Conservation (phyloP, 2,888 invertebrate genomes). For the Philonicus albiceps region DNA sequence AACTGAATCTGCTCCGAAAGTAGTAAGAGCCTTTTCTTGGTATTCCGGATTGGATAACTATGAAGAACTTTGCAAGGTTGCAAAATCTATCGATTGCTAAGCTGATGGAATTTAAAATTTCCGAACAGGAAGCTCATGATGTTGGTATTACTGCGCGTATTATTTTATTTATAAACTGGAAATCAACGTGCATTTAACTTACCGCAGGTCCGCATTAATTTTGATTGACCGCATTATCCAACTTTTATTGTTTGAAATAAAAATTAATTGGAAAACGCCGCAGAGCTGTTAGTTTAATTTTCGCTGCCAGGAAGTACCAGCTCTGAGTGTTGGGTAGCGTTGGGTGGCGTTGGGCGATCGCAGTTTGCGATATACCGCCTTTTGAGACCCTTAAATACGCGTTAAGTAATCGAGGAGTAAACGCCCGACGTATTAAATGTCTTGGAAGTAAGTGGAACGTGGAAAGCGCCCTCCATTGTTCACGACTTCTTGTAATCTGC, state of each 20-base stretch:
- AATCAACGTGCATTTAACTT: neutral
- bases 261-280: neutral
- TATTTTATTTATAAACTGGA: neutral
- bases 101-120: neutral
- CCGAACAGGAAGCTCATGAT: neutral
- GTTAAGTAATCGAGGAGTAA: slow-evolving; percentile 19
- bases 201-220: neutral
- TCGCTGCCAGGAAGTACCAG: neutral
- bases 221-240: neutral
- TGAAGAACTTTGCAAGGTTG: neutral
- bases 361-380: neutral
- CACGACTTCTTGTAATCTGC: slow-evolving; percentile 29
- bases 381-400: neutral
- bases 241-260: neutral
- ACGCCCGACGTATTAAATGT: slow-evolving; percentile 27
- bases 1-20: neutral
- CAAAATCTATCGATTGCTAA: neutral
- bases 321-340: neutral
- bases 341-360: neutral
- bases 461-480: slow-evolving; percentile 6
- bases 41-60: neutral
- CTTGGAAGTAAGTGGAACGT: slow-evolving; percentile 24
- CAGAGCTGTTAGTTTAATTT: neutral
- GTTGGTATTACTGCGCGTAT: neutral
- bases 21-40: neutral